Base-by-base conservation (phyloP, 2,888 invertebrate species). In the Synanthedon myopaeformis region DNA sequence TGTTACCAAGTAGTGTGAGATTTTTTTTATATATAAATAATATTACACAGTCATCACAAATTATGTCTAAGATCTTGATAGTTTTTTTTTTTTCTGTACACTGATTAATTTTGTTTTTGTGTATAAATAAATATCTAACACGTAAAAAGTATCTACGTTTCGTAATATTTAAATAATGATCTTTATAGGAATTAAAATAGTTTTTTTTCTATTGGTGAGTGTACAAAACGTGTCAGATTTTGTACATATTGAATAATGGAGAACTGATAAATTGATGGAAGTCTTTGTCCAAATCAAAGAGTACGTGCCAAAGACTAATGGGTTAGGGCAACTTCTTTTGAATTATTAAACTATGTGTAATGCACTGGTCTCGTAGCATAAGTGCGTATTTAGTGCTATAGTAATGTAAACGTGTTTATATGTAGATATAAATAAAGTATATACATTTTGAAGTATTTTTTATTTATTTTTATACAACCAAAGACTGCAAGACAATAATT, bases 251-350 rank as follows among this genome's bases (percentile, higher is more conserved):
- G 45, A 45, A 59, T 68, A 77, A 76, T 10, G 76, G 14, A 51
- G 84, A 81, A 82, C 79, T 82, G 83, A 79, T 70, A 67, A 73
- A 67, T 69, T 69, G 70, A 72, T 71, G 79, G 69, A 76, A 82
- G 85, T 87, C 87, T 87, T 87, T 85, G 87, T 77, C 74, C 70
- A 68, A 59, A 76, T 84, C 87, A 86, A 87, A 87, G 87, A 87
- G 81, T 76, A 72, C 79, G 87, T 87, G 87, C 87, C 87, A 87
- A 87, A 87, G 87, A 87, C 85, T 84, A 35, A 78, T 72, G 70
- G 72, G 72, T 75, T 75, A 80, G 77, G 63, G 75, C 75, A 70
- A 73, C 73, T 65, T 72, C 75, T 67, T 66, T 68, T 74, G 67
- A 76, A 72, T 62, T 59, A 59, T 61, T 66, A 64, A 65, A 62